Conservation (phyloP, 2,797 vertebrate genomes). For the Xiphorhynchus erythropygius region DNA sequence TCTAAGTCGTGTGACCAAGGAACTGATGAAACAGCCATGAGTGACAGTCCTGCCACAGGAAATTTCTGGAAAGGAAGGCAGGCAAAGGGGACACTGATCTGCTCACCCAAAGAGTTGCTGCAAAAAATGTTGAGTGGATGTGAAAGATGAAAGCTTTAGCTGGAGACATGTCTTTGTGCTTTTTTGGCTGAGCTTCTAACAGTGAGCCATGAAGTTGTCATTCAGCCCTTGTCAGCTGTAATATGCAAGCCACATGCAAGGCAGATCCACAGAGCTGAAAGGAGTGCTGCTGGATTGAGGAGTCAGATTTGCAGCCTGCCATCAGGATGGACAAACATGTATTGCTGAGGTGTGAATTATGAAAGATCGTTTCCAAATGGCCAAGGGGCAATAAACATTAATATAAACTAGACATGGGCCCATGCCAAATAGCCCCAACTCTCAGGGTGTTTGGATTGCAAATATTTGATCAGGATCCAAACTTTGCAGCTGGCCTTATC, state of each 20-base stretch:
- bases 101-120: neutral
- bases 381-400: constrained; percentile 39
- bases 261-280: neutral
- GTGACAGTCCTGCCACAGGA: constrained; percentile 82
- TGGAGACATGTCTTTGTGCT: neutral
- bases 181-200: constrained; percentile 15
- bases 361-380: constrained; percentile 39
- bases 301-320: neutral
- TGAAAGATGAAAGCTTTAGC: constrained; percentile 7
- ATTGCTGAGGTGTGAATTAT: constrained; percentile 24
- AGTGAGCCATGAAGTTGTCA: neutral
- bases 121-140: neutral
- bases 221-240: neutral
- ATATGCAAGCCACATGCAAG: neutral
- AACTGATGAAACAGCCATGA: constrained; percentile 80
- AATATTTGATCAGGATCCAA: constrained; percentile 43
- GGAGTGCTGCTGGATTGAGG: neutral
- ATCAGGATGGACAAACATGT: neutral
- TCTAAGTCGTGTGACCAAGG: constrained; percentile 14
- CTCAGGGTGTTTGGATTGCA: constrained; percentile 14
- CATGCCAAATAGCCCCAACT: neutral
- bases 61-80: neutral
- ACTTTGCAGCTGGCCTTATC: constrained; percentile 62
- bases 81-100: neutral
- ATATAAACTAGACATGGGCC: neutral